A percentile compares a stretch with the other conserved stretches of the same genome.
Conservation (phyloP, 2,113 vertebrate genomes). For the Prochilodus magdalenae region DNA sequence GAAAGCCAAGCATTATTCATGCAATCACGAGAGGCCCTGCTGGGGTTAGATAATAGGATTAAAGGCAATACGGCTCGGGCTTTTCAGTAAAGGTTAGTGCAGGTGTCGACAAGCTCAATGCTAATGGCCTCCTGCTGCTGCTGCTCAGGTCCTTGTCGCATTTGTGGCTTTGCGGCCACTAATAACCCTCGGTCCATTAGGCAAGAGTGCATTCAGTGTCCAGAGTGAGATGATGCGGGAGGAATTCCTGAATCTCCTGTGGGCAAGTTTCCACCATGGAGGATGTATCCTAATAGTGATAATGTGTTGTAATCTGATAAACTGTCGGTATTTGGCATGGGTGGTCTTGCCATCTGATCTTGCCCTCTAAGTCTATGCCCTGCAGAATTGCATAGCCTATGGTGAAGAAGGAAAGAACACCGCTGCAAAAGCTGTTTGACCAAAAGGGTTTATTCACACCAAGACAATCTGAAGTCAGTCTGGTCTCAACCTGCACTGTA, state of each 20-base stretch:
- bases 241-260: not conserved
- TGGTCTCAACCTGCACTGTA: not conserved
- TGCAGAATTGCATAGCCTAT: no score
- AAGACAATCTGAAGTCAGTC: not conserved
- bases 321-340: not conserved
- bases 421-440: not conserved
- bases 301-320: constrained; percentile 8
- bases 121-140: constrained; percentile 47
- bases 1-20: constrained; percentile 52
- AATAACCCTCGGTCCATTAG: constrained; percentile 39
- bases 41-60: constrained; percentile 44
- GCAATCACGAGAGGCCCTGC: constrained; percentile 47
- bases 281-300: not conserved
- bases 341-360: not conserved
- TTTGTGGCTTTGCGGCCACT: constrained; percentile 5
- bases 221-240: not conserved
- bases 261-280: not conserved
- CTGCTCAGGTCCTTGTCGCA: not conserved
- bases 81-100: constrained; percentile 45
- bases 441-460: constrained; percentile 15
- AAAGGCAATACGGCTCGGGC: constrained; percentile 2
- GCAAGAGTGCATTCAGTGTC: constrained; percentile 9
- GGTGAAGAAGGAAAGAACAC: not conserved
- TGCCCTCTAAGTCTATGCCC: not conserved
- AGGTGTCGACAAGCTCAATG: constrained; percentile 52